Evolutionary conservation across 2,113 vertebrate genomes (phyloP), one percentile per base, ranked within the genome.

Genomic region (Ahaetulla prasina): DNA sequence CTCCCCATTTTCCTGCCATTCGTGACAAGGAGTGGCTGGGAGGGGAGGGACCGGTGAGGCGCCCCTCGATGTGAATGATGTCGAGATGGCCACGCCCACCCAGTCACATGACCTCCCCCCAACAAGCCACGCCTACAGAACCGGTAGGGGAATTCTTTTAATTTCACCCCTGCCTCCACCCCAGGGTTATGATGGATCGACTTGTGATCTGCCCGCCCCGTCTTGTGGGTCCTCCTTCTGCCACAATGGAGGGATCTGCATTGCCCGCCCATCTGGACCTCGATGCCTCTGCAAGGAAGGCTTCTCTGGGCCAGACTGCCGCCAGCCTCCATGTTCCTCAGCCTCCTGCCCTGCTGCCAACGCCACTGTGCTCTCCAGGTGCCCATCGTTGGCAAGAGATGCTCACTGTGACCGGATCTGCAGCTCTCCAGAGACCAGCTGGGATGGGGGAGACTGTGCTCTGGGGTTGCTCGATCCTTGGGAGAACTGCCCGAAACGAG

Each of bases 401-500:
- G 95, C 95, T 11, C 85, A 88, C 55, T 97, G 96, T 0, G 95
- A 96, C 0, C 91, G 89, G 16, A 93, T 93, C 88, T 97, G 96
- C 94, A 97, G 96, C 2, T 95, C 95, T 39, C 95, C 94, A 2
- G 93, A 90, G 50, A 95, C 96, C 88, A 85, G 91, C 30, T 96
- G 96, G 96, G 96, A 97, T 30, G 96, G 96, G 0, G 96, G 96
- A 0, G 95, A 94, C 94, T 96, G 96, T 97, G 97, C 97, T 14
- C 95, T 96, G 18, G 95, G 97, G 25, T 89, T 96, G 54, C 90
- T 91, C 1, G 98, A 98, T 90, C 98, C 98, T 6, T 98, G 98
- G 98, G 94, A 95, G 49, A 96, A 96, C 63, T 99, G 98, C 94
- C 96, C 95, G 0, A 87, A 93, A n/a, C 96, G 91, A 50, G 97